Conservation (phyloP, 2,113 vertebrate genomes). For the Oncorhynchus nerka region DNA sequence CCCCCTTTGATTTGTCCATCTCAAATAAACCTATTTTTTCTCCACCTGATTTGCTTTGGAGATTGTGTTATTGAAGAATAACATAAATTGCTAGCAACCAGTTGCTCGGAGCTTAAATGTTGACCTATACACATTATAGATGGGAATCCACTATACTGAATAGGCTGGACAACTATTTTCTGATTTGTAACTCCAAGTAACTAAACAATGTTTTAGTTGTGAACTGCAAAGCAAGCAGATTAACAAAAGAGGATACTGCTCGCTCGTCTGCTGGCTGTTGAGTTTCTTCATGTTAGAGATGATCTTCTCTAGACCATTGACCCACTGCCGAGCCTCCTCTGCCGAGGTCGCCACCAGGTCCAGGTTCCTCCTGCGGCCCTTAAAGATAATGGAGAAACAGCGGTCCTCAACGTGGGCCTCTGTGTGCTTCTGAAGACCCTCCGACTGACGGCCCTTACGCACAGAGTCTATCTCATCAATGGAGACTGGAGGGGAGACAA, state of each 20-base stretch:
- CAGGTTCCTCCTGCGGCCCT: constrained; percentile 82
- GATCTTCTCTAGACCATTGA: constrained; percentile 81
- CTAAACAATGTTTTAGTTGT: background rate
- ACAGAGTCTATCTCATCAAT: constrained; percentile 90
- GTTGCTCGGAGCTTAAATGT: constrained; percentile 75
- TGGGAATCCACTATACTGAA: no score
- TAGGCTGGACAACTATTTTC: background rate
- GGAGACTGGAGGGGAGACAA: constrained; percentile 74
- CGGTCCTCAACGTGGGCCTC: constrained; percentile 70
- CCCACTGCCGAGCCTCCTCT: constrained; percentile 80
- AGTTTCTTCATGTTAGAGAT: constrained; percentile 79
- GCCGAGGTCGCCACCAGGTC: constrained; percentile 80
- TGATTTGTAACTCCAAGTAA: constrained; percentile 8
- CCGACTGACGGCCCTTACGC: constrained; percentile 85
- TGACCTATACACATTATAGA: background rate
- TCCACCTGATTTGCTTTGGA: no score
- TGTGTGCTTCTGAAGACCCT: constrained; percentile 86
- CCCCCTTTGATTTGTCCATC: no score
- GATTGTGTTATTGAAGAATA: no score
- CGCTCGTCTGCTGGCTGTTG: constrained; percentile 81
- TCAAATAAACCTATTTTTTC: no score
- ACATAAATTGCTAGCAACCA: background rate
- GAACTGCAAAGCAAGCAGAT: background rate
- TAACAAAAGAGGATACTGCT: constrained; percentile 89
- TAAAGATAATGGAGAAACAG: constrained; percentile 95